Base-by-base conservation (phyloP, 1,140 invertebrate species). In the Copidosoma floridanum region DNA sequence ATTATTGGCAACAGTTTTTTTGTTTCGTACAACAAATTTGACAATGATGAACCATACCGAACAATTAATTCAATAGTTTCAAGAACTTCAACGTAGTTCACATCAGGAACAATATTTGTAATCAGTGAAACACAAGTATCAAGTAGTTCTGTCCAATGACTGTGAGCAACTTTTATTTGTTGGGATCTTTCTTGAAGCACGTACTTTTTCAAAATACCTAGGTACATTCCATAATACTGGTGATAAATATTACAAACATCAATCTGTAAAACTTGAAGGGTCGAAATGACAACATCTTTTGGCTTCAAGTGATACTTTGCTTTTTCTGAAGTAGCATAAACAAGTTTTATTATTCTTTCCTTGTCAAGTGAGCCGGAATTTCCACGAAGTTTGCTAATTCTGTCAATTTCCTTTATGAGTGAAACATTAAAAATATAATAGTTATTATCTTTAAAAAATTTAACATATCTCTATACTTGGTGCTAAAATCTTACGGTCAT, bases 141-240 rank as follows among this genome's bases (percentile, higher is more conserved):
- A 7, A 75, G 53, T 21, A 78, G 57, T 44, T 74, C 68, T 50
- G 48, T n/a, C 76, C 74, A 78, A 0, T 71, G 53, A 16, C 68
- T 65, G 6, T 23, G 16, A 4, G 40, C 18, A 18, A 77, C 67
- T 20, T 65, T 47, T 1, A 64, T 59, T 23, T 69, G 46, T 53
- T 74, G 70, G 12, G 27, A 46, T 55, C 59, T 66, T 26, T 67
- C 66, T 20, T 72, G 46, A 23, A 76, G 57, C 21, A 76, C 24
- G 27, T 69, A 65, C 38, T 62, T 67, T 7, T 48, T 54, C n/a
- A 75, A 56, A 48, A 71, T 65, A 35, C 38, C 44, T 10, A 73
- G 20, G 35, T 76, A 76, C 20, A 64, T 68, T 47, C 72, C 64
- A 26, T 72, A 65, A 64, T 65, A 72, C 16, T 64, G 44, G 20